phyloP scores from a whole-genome alignment of 2,888 invertebrate genomes.

The Spodoptera littoralis region DNA sequence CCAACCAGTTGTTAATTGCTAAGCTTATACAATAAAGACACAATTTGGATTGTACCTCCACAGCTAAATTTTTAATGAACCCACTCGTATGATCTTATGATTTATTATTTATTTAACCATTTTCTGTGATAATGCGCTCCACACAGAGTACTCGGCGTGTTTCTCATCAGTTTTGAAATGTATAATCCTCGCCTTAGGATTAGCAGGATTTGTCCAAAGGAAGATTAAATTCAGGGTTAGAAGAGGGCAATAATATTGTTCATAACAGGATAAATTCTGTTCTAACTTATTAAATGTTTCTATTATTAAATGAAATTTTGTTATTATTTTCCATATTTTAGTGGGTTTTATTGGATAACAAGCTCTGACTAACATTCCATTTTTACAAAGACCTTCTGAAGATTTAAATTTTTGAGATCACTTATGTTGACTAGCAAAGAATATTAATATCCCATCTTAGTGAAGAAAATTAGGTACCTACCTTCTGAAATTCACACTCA shows the following conservation, averaged over 20 bases:
- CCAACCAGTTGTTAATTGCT: constrained; percentile 42
- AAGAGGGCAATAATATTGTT: neutral
- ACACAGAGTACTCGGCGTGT: constrained; percentile 12
- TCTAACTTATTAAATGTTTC: too few relatives aligned
- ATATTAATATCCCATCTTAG: too few relatives aligned
- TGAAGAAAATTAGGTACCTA: too few relatives aligned
- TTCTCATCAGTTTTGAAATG: constrained; percentile 25
- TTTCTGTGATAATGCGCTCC: constrained; percentile 31
- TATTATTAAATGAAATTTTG: too few relatives aligned
- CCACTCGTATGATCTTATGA: constrained; percentile 30
- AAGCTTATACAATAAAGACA: constrained; percentile 32
- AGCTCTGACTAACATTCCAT: too few relatives aligned
- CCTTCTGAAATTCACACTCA: too few relatives aligned
- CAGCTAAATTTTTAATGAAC: constrained; percentile 38
- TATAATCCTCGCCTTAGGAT: constrained; percentile 20
- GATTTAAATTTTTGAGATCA: too few relatives aligned
- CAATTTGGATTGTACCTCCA: constrained; percentile 25
- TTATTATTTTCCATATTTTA: too few relatives aligned
- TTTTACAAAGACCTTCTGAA: too few relatives aligned
- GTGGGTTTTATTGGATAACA: too few relatives aligned
- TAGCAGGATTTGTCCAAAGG: constrained; percentile 4
- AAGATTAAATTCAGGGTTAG: constrained; percentile 7
- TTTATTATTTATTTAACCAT: constrained; percentile 43
- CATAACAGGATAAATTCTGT: constrained; percentile 10
- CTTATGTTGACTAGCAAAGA: too few relatives aligned